Evolutionary conservation across 2,113 vertebrate genomes (phyloP).

Genomic region (Sigmodon hispidus): DNA sequence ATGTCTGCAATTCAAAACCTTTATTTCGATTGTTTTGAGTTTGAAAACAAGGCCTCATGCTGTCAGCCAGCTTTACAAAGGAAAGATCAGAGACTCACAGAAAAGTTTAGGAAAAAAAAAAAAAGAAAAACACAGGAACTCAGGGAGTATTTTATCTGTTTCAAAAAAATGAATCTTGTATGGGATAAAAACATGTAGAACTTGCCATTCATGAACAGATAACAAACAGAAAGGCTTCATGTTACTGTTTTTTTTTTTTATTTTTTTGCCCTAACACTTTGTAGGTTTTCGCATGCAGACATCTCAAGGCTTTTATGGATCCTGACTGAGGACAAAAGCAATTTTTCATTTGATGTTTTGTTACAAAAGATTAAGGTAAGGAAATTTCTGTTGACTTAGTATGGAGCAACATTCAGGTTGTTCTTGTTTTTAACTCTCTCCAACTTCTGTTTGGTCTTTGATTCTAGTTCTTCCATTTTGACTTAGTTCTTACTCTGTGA

Average conservation of each 20-base stretch:
- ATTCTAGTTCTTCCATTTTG: background rate
- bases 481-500: background rate
- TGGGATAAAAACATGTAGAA: background rate
- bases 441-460: background rate
- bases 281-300: background rate
- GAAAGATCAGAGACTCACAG: constrained; percentile 3
- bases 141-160: background rate
- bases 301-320: constrained; percentile 32
- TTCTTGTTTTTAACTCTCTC: background rate
- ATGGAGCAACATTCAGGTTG: background rate
- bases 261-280: background rate
- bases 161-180: constrained; percentile 35
- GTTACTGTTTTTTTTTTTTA: background rate
- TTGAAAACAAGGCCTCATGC: constrained; percentile 63
- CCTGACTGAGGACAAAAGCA: background rate
- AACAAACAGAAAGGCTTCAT: background rate
- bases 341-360: constrained; percentile 51
- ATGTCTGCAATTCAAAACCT: constrained; percentile 35
- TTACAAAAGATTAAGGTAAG: constrained; percentile 44
- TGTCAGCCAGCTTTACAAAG: constrained; percentile 51
- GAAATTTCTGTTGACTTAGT: constrained; percentile 13
- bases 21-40: constrained; percentile 67
- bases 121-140: background rate
- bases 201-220: background rate
- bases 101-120: constrained; percentile 22